Evolutionary conservation across 2,888 invertebrate genomes (phyloP), one percentile per base, ranked within the genome.

Genomic region (Entomobrya multifasciata): DNA sequence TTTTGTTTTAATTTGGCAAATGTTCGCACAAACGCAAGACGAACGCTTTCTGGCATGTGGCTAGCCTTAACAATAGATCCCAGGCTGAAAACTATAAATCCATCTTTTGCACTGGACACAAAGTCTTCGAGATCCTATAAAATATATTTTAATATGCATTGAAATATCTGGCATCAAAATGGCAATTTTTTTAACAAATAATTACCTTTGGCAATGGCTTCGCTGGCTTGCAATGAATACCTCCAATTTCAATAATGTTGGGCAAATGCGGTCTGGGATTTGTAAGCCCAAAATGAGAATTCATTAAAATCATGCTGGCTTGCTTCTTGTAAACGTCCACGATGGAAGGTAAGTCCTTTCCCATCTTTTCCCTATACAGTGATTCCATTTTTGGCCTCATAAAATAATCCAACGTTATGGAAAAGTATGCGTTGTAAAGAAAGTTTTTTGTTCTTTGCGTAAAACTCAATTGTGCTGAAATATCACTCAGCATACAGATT

Each of bases 1-100:
- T 93, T 94, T 88, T 95, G 94, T 88, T 95, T 94, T 0, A 95
- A 90, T 85, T 93, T 93, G 1, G 93, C 92, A 76, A 96, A 94
- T 3, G 94, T 94, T 74, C 94, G 94, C 11, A 94, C 92, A 47
- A 96, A 93, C 0, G 93, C 93, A 17, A 93, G 91, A 27, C 93
- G 92, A 87, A 93, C 94, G 1, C 94, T 93, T 0, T 91, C 90
- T 0, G 94, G 93, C 82, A 95, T 84, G 1, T 62, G 17, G 13
- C 30, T 57, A 0, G 81, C 77, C n/a, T 83, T 79, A 5, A 87
- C 44, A 10, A 81, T 84, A 6, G 88, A 87, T 6, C 88, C 88
- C 76, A 87, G 55, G 55, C 88, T 88, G 57, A 88, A 87, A n/a
- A 83, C 22, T 10, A 88, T 87, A 57, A 84, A 84, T 0, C 84